Evolutionary conservation across 2,113 vertebrate genomes (phyloP).

Genomic region (Muntiacus reevesi): DNA sequence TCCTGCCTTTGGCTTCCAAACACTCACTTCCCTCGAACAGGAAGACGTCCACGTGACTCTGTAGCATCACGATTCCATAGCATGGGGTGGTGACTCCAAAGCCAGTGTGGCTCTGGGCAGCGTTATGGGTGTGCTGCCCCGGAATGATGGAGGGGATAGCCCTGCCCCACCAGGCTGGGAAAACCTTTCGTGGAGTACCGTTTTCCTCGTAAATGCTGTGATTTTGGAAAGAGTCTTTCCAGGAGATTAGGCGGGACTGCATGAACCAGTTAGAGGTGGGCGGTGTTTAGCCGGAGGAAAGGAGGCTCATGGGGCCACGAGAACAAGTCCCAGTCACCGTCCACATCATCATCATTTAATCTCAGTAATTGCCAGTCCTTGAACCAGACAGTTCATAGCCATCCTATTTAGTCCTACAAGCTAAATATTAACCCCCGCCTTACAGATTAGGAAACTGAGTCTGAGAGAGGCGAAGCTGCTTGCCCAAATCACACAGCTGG

Average conservation of each 20-base stretch:
- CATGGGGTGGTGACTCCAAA: rapidly evolving
- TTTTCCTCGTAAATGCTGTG: neutral
- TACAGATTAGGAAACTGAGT: neutral
- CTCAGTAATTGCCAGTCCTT: neutral
- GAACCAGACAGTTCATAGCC: neutral
- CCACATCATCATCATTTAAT: neutral
- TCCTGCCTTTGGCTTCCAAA: neutral
- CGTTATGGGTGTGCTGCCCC: rapidly evolving
- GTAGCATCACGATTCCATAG: rapidly evolving
- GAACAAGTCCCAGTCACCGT: neutral
- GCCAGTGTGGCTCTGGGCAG: rapidly evolving
- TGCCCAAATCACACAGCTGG: neutral
- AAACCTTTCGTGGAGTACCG: neutral
- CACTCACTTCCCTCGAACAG: neutral
- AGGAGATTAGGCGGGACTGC: neutral
- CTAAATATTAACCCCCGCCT: neutral
- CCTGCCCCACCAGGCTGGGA: neutral
- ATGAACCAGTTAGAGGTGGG: neutral
- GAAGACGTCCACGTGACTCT: neutral
- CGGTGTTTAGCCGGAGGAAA: neutral
- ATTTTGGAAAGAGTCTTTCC: neutral
- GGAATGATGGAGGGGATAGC: no score
- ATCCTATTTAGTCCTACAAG: neutral
- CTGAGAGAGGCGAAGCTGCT: neutral
- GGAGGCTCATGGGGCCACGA: rapidly evolving